These are phyloP conservation scores for Cheilosia scutellata DNA, from an alignment of 2,888 invertebrate species.

Conservation along the genomic window DNA sequence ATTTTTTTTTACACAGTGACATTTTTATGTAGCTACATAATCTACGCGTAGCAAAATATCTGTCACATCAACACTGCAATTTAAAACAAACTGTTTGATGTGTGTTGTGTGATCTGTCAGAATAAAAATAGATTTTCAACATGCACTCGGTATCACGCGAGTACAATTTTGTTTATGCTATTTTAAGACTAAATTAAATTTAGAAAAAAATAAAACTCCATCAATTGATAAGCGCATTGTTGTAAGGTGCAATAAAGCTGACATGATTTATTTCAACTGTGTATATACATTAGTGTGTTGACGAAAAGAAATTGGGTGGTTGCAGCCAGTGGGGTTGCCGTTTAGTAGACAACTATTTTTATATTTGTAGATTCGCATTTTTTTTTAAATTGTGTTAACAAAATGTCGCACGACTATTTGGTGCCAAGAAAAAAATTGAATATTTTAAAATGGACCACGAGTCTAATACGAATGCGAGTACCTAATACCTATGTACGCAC, in stretches of 20 bases:
- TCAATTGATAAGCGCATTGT: conserved; percentile 40
- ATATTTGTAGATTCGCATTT: background rate
- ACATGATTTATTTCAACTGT: background rate
- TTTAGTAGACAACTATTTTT: background rate
- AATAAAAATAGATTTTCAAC: conserved; percentile 35
- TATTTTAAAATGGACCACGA: background rate
- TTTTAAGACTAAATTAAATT: conserved; percentile 24
- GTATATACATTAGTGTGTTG: background rate
- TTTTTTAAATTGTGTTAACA: background rate
- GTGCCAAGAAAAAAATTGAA: conserved; percentile 3
- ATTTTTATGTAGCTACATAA: background rate
- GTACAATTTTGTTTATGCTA: conserved; percentile 8
- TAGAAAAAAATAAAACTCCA: background rate
- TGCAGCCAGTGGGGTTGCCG: background rate
- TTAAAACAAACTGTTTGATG: conserved; percentile 31
- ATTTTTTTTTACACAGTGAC: conserved; percentile 5
- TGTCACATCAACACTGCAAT: conserved; percentile 30
- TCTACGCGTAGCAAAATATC: background rate
- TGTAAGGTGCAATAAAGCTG: background rate
- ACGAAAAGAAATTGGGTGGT: too few species aligned
- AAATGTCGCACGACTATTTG: background rate
- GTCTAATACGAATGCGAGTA: too few species aligned
- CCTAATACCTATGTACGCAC: too few species aligned
- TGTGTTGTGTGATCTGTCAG: background rate
- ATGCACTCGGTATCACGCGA: conserved; percentile 39